phyloP scores from a whole-genome alignment of 2,797 vertebrate genomes.

The Cichlasoma orientale region DNA sequence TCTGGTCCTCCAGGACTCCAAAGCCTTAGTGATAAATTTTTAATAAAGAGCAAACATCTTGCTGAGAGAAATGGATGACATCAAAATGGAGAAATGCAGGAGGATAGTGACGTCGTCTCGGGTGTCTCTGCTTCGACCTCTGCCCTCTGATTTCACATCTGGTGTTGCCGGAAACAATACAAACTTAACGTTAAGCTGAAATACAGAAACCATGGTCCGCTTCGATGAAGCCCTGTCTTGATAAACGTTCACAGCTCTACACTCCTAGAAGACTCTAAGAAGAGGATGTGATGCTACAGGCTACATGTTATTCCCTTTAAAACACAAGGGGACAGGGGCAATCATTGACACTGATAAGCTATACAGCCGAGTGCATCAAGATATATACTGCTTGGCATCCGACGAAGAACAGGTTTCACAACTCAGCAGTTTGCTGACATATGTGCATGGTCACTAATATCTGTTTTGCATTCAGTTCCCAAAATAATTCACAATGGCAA shows the following conservation, averaged over 20 bases:
- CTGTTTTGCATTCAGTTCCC: slow-evolving; percentile 55
- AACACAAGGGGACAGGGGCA: slow-evolving; percentile 47
- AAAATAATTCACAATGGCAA: slow-evolving; percentile 54
- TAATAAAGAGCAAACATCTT: slow-evolving; percentile 43
- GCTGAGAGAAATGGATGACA: slow-evolving; percentile 30
- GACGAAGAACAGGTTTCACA: slow-evolving; percentile 48
- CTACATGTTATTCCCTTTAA: slow-evolving; percentile 65
- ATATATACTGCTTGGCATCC: slow-evolving; percentile 55
- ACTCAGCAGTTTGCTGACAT: slow-evolving; percentile 61
- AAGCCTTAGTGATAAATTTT: slow-evolving; percentile 37
- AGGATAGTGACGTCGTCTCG: slow-evolving; percentile 29
- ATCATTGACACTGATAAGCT: slow-evolving; percentile 47
- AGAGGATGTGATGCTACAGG: slow-evolving; percentile 68
- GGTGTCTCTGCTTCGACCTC: slow-evolving; percentile 30
- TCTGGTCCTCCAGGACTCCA: slow-evolving; percentile 23
- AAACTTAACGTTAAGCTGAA: slow-evolving; percentile 43
- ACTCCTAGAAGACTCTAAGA: slow-evolving; percentile 32
- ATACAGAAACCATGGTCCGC: slow-evolving; percentile 32
- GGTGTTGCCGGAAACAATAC: slow-evolving; percentile 11
- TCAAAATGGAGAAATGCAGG: slow-evolving; percentile 41
- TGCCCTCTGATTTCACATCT: slow-evolving; percentile 7
- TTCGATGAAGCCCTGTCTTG: slow-evolving; percentile 36
- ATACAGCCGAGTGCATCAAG: slow-evolving; percentile 65
- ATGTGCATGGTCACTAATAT: slow-evolving; percentile 49
- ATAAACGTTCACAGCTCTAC: slow-evolving; percentile 27